Evolutionary conservation across 2,797 vertebrate species (phyloP), one percentile per base, ranked within the genome.

Genomic region (Borostomias antarcticus): DNA sequence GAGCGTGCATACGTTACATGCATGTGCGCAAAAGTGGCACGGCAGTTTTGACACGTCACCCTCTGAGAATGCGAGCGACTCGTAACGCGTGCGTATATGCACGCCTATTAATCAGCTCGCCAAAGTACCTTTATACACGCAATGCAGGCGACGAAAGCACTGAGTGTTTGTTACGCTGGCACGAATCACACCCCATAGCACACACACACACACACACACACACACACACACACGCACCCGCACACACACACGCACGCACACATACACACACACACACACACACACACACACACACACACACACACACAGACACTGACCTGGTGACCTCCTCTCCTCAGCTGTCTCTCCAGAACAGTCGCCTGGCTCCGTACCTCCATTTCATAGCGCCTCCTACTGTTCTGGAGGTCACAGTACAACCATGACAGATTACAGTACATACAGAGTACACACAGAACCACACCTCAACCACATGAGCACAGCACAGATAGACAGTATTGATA

Each of bases 341-440:
- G 91, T 74, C 93, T 93, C 54, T 96, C 94, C 74, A 94, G 77
- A 66, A 72, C 88, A 51, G 79, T 70, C 0, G 88, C 88, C 73
- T 95, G 93, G 76, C 81, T 91, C 48, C 89, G 91, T 68, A 96
- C 93, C 64, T 96, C 93, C 64, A 91, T 78, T 82, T 98, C 96
- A 3, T 97, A 98, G 11, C 86, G 89, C 73, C 90, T 93, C 84
- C 91, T 92, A 72, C 96, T 98, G 77, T 83, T 87, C 97, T 99
- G 85, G 28, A 79, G 17, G 53, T 72, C 50, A 73, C 2, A 86
- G 10, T 30, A 60, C 63, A 75, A 23, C 43, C 30, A 29, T 17
- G 40, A 37, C 13, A 68, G 48, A 11, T n/a, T n/a, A n/a, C n/a
- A n/a, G n/a, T n/a, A n/a, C n/a, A n/a, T 50, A 13, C 15, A 37